Percentiles rank a stretch among this genome's conserved stretches.
Conservation (phyloP, 2,113 vertebrate species). For the Pangasianodon gigas region DNA sequence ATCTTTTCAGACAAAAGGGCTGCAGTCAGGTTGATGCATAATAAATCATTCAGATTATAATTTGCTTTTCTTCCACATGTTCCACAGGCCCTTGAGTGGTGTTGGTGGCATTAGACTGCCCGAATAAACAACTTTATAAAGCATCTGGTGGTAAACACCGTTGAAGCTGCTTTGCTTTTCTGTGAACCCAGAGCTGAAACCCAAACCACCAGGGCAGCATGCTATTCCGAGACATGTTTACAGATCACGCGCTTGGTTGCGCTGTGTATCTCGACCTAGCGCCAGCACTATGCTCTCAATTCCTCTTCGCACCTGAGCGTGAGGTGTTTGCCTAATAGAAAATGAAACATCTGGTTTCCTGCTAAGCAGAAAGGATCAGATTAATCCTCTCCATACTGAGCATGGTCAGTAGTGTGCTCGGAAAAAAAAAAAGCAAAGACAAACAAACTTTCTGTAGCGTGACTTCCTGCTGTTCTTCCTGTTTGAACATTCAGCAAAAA, state of each 20-base stretch:
- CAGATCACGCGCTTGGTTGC: conserved; percentile 67
- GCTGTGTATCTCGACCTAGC: conserved; percentile 27
- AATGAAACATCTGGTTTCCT: conserved; percentile 6
- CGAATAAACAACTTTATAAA: neutral
- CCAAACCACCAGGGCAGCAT: conserved; percentile 39
- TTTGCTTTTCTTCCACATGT: neutral
- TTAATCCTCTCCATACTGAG: neutral
- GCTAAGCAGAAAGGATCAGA: neutral
- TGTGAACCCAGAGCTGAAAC: conserved; percentile 55
- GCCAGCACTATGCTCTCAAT: neutral
- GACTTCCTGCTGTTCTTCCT: conserved; percentile 8
- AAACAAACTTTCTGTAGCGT: neutral
- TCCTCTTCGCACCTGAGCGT: conserved; percentile 5
- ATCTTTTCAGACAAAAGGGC: neutral
- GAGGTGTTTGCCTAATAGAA: conserved; percentile 7
- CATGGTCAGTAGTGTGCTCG: neutral
- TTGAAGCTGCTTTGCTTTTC: conserved; percentile 15
- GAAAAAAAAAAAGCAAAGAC: neutral
- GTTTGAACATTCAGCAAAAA: conserved; percentile 7
- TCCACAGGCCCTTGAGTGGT: neutral
- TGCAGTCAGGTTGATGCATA: neutral
- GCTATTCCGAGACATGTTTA: conserved; percentile 74
- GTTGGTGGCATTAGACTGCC: neutral
- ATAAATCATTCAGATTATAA: neutral
- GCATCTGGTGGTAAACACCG: neutral